Percentiles rank a stretch among this genome's conserved stretches.
These are phyloP conservation scores for Anthrax anthrax DNA, from an alignment of 2,888 invertebrate species.

Conservation along the genomic window DNA sequence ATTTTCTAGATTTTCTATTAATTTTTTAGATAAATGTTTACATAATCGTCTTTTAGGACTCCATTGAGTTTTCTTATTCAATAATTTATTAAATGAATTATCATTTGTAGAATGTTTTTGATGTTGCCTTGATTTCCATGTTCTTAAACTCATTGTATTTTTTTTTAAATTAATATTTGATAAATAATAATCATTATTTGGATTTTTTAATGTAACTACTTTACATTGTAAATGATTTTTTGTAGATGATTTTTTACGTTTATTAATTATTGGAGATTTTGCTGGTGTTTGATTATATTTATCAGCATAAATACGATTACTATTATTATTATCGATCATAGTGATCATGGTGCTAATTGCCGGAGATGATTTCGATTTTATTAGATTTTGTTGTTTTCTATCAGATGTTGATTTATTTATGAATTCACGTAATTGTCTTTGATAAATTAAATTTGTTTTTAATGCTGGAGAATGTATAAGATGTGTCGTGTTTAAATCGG, in stretches of 20 bases:
- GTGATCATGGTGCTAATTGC: neutral
- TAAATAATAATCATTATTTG: slow-evolving; percentile 8
- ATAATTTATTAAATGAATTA: neutral
- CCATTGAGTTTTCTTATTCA: neutral
- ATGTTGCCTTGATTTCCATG: slow-evolving; percentile 12
- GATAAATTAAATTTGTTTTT: neutral
- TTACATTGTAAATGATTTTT: neutral
- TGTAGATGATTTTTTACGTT: neutral
- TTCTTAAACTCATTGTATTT: slow-evolving; percentile 12
- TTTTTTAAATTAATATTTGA: slow-evolving; percentile 13
- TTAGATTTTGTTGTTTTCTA: neutral
- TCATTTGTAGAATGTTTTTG: slow-evolving; percentile 5
- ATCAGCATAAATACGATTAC: too few relatives aligned
- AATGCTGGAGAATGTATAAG: slow-evolving; percentile 1
- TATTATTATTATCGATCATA: too few relatives aligned
- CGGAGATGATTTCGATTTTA: slow-evolving; percentile 3
- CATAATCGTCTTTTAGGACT: slow-evolving; percentile 4
- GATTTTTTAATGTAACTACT: slow-evolving; percentile 3
- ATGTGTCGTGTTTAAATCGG: too few relatives aligned
- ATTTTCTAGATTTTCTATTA: neutral
- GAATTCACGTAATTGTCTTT: slow-evolving; percentile 5
- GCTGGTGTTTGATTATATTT: neutral
- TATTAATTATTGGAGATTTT: slow-evolving; percentile 2
- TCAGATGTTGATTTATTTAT: slow-evolving; percentile 10
- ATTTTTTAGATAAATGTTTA: slow-evolving; percentile 4